Evolutionary conservation across 2,888 invertebrate genomes (phyloP).

Genomic region (Onchidella celtica): DNA sequence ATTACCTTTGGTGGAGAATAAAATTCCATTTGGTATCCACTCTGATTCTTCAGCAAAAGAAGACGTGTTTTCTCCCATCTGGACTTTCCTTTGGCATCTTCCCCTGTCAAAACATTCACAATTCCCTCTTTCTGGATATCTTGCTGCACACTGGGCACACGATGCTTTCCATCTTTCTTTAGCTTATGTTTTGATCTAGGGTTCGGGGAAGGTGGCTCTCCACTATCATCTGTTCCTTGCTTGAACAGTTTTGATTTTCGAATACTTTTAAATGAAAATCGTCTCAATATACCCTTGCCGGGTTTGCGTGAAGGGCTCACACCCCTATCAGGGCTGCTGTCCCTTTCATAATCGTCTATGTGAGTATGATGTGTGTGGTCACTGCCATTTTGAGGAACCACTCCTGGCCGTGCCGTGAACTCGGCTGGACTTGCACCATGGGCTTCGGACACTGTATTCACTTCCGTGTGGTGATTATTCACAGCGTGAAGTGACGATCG

Average conservation of each 20-base stretch:
- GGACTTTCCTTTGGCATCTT: constrained; percentile 88
- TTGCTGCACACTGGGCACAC: constrained; percentile 48
- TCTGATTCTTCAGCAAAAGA: constrained; percentile 94
- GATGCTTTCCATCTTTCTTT: constrained; percentile 61
- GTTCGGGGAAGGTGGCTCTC: constrained; percentile 59
- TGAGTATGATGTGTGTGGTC: constrained; percentile 47
- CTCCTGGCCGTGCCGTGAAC: constrained; percentile 28
- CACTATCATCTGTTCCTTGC: constrained; percentile 90
- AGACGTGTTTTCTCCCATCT: constrained; percentile 97
- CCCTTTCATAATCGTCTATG: constrained; percentile 58
- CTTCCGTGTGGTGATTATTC: constrained; percentile 48
- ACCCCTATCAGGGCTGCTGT: constrained; percentile 49
- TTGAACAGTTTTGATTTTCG: constrained; percentile 87
- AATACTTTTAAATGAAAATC: constrained; percentile 84
- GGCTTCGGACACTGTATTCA: constrained; percentile 51
- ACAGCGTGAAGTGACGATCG: constrained; percentile 51
- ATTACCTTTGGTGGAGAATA: constrained; percentile 93
- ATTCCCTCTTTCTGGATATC: constrained; percentile 89
- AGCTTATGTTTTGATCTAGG: constrained; percentile 59
- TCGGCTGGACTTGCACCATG: constrained; percentile 39
- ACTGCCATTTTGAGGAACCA: constrained; percentile 52
- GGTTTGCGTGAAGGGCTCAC: constrained; percentile 57
- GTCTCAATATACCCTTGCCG: constrained; percentile 86
- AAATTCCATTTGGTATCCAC: constrained; percentile 95
- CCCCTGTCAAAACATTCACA: constrained; percentile 94